Percentiles rank a stretch among this genome's conserved stretches.
phyloP scores from a whole-genome alignment of 2,797 vertebrate genomes.

The Pipistrellus pygmaeus region DNA sequence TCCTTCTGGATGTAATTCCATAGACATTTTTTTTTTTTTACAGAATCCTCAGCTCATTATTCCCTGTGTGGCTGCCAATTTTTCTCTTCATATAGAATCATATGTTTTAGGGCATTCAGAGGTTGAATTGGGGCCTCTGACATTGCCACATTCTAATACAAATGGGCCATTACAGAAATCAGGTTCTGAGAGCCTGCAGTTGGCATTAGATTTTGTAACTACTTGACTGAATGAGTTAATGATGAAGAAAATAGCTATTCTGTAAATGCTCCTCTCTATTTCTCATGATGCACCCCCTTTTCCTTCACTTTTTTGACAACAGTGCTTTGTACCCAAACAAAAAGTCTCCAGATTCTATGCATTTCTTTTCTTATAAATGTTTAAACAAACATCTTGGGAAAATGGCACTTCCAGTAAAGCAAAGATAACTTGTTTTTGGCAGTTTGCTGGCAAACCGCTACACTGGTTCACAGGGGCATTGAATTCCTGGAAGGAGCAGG shows the following conservation, averaged over 20 bases:
- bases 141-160: not conserved
- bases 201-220: constrained; percentile 2
- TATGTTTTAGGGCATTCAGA: constrained; percentile 33
- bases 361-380: constrained; percentile 9
- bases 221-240: not conserved
- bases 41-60: not conserved
- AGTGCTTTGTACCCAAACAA: constrained; percentile 35
- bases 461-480: constrained; percentile 67
- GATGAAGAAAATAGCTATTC: not conserved
- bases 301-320: not conserved
- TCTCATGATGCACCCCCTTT: not conserved
- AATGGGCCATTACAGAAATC: constrained; percentile 1
- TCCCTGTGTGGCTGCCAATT: constrained; percentile 44
- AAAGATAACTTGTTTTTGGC: constrained; percentile 46
- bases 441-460: constrained; percentile 43
- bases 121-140: constrained; percentile 50
- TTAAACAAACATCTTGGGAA: constrained; percentile 37
- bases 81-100: constrained; percentile 22
- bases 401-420: not conserved
- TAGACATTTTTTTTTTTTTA: constrained; percentile 38
- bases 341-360: constrained; percentile 9
- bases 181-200: not conserved
- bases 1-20: constrained; percentile 36
- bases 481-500: constrained; percentile 62
- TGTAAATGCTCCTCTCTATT: not conserved